Conservation (phyloP, 2,888 invertebrate species). For the Empis stercorea region DNA sequence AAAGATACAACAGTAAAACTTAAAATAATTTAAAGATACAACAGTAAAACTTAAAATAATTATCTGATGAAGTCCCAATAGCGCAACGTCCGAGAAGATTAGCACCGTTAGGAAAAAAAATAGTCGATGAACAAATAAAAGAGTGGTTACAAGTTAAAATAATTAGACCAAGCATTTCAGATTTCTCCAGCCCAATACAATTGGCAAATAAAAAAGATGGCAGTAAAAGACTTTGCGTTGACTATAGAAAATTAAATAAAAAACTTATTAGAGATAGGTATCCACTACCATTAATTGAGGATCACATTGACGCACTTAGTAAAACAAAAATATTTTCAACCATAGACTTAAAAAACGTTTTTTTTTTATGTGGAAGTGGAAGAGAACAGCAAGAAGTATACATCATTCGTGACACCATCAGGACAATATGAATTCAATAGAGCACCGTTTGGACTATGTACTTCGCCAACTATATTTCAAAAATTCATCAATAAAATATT, state of each 20-base stretch:
- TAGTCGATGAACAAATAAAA: neutral
- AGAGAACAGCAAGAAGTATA: constrained; percentile 4
- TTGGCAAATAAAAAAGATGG: neutral
- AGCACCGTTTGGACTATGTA: constrained; percentile 6
- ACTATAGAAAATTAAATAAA: neutral
- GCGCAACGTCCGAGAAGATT: neutral
- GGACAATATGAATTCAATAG: constrained; percentile 7
- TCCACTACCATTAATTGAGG: constrained; percentile 6
- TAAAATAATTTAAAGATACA: neutral
- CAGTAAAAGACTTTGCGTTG: neutral
- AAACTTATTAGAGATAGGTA: neutral
- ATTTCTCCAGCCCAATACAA: neutral
- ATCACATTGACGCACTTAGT: constrained; percentile 5
- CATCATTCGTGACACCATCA: constrained; percentile 1
- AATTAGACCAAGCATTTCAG: neutral
- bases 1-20: neutral
- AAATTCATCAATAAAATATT: constrained; percentile 7
- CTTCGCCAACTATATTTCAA: constrained; percentile 8
- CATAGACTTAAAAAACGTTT: constrained; percentile 9
- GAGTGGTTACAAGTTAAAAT: neutral
- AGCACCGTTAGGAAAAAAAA: neutral
- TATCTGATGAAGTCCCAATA: neutral
- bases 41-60: neutral
- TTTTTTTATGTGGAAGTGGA: constrained; percentile 10
- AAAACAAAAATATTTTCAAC: constrained; percentile 5